phyloP scores from a whole-genome alignment of 2,888 invertebrate species.

The Idaea dimidiata region DNA sequence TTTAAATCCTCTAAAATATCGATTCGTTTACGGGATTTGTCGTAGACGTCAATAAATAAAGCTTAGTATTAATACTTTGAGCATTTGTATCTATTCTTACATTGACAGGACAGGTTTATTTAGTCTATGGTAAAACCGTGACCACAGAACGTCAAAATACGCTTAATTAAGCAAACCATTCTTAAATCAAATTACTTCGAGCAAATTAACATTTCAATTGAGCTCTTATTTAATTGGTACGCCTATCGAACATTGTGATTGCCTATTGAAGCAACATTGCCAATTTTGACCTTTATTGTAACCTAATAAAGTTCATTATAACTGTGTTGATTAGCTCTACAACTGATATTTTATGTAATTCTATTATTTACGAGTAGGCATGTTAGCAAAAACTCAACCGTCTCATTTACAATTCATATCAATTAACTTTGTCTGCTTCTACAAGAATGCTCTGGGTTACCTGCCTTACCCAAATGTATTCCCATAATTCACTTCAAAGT shows the following conservation, averaged over 20 bases:
- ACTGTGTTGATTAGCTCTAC: background rate
- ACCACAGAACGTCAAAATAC: slow-evolving; percentile 53
- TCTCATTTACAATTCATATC: background rate
- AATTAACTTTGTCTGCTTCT: background rate
- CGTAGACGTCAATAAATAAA: slow-evolving; percentile 39
- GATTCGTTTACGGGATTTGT: slow-evolving; percentile 27
- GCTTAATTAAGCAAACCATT: slow-evolving; percentile 27
- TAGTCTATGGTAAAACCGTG: slow-evolving; percentile 39
- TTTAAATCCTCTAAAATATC: slow-evolving; percentile 29
- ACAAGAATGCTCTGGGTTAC: background rate
- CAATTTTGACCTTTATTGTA: background rate
- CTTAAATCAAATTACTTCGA: slow-evolving; percentile 31
- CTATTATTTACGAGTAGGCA: slow-evolving; percentile 1
- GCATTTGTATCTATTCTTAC: slow-evolving; percentile 39
- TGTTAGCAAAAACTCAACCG: background rate
- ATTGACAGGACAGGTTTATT: slow-evolving; percentile 47
- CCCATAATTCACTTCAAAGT: background rate
- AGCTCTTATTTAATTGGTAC: slow-evolving; percentile 25
- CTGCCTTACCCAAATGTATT: background rate
- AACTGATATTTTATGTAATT: background rate
- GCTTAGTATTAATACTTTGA: slow-evolving; percentile 39
- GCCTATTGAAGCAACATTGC: background rate
- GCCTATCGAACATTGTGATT: background rate
- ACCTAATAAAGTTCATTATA: background rate
- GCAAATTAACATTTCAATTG: slow-evolving; percentile 34